A percentile compares a stretch with the other conserved stretches of the same genome.
Conservation (phyloP, 2,797 vertebrate species). For the Tapirus indicus region DNA sequence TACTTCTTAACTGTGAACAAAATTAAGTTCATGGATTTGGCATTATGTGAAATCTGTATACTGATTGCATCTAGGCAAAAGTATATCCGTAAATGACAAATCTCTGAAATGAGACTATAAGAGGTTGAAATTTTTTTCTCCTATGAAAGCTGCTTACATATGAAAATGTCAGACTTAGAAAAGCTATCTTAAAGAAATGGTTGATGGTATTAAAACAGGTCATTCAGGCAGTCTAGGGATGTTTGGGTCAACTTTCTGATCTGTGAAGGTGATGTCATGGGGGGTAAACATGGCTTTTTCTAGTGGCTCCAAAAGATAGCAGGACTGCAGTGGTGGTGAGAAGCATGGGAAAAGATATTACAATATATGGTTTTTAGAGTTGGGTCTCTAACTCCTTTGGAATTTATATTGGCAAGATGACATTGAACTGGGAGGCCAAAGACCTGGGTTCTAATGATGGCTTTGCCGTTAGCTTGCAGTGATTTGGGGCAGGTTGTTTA, state of each 20-base stretch:
- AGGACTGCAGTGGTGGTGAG: neutral
- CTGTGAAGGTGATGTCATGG: neutral
- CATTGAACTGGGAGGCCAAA: conserved; percentile 5
- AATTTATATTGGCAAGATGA: conserved; percentile 30
- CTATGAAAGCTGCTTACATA: conserved; percentile 7
- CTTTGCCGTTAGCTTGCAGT: neutral
- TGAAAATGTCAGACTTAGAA: conserved; percentile 54
- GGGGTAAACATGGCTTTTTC: conserved; percentile 21
- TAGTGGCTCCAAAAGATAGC: neutral
- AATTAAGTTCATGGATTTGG: neutral
- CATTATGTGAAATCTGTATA: neutral
- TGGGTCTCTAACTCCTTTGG: conserved; percentile 29
- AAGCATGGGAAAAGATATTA: neutral
- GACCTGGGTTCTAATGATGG: neutral
- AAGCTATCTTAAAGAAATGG: neutral
- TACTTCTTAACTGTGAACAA: neutral
- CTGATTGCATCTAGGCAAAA: conserved; percentile 12
- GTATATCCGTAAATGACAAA: neutral
- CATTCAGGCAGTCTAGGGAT: neutral
- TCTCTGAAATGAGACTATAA: conserved; percentile 30
- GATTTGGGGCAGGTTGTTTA: conserved; percentile 27
- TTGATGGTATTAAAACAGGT: conserved; percentile 46
- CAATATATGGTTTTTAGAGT: neutral
- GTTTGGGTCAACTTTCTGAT: neutral
- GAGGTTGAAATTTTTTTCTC: neutral